Evolutionary conservation across 2,113 vertebrate species (phyloP), one percentile per base, ranked within the genome.

Genomic region (Gambusia affinis): DNA sequence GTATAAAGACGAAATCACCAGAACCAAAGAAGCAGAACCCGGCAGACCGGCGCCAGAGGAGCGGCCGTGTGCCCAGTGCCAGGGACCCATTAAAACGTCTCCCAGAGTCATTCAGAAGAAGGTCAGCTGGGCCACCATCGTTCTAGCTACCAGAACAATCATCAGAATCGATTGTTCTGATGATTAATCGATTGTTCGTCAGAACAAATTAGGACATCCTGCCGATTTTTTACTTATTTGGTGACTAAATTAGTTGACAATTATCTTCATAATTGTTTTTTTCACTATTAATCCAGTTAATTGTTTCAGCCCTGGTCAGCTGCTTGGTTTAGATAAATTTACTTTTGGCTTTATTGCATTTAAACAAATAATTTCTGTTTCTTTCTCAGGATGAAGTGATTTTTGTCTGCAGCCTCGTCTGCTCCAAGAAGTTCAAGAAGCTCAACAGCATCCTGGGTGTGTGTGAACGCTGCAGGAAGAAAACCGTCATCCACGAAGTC

Each of bases 381-480:
- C 1, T 83, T 4, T 76, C 4, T 33, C 94, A 99, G 97, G 95
- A 95, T 70, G 96, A 95, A 91, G 94, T 96, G 89, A 91, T 95
- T 71, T 96, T 96, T 8, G 94, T 97, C 69, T 99, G 97, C 77
- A 95, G 95, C 80, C 94, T 92, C 88, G 87, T 85, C 76, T 99
- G 97, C 91, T 95, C 92, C 51, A 94, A 97, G 72, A 96, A 96
- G 54, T 99, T 96, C 83, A 97, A 96, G 90, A 96, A 93, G 91
- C 92, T 93, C 82, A 94, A 95, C 87, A 92, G 90, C 80, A 92
- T 97, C 70, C 93, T 86, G 47, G 95, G 93, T 7, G 78, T 92
- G 67, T 99, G 97, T 83, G 96, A 97, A 88, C 96, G 96, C 88
- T 99, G 97, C 91, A 96, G 94, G 90, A 93, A 94, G 30, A 95